A percentile compares a stretch with the other conserved stretches of the same genome.
Evolutionary conservation across 1,140 invertebrate genomes (phyloP).

Genomic region (Drosophila melanogaster): DNA sequence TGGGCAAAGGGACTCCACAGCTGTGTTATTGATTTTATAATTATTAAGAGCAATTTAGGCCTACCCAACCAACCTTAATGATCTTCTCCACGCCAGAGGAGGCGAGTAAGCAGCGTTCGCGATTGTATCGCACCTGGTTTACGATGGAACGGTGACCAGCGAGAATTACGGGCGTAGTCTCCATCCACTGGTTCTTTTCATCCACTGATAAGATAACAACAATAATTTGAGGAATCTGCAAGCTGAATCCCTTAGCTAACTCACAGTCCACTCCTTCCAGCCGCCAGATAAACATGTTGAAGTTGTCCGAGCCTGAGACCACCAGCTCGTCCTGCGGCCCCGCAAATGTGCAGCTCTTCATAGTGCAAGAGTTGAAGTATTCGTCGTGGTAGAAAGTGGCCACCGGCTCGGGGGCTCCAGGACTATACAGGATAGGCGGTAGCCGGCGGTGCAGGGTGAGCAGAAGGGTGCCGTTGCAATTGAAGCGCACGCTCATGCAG

Average conservation of each 20-base stretch:
- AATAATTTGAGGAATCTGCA: background rate
- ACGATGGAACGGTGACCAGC: slow-evolving; percentile 97
- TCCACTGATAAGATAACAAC: slow-evolving; percentile 58
- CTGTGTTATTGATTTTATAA: slow-evolving; percentile 79
- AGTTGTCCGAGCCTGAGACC: slow-evolving; percentile 96
- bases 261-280: slow-evolving; percentile 87
- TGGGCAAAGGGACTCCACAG: slow-evolving; percentile 92
- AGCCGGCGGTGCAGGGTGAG: slow-evolving; percentile 93
- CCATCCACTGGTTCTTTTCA: slow-evolving; percentile 86
- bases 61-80: slow-evolving; percentile 88
- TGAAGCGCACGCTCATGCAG: slow-evolving; percentile 96
- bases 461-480: slow-evolving; percentile 90
- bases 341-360: slow-evolving; percentile 98
- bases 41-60: too few species aligned
- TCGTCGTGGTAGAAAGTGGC: slow-evolving; percentile 95
- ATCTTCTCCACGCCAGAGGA: slow-evolving; percentile 98
- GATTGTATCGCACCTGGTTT: slow-evolving; percentile 97
- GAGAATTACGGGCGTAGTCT: slow-evolving; percentile 92
- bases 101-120: slow-evolving; percentile 92
- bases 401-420: slow-evolving; percentile 88
- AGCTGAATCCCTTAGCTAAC: slow-evolving; percentile 21
- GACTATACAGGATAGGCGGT: slow-evolving; percentile 92
- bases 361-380: slow-evolving; percentile 98
- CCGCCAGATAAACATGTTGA: slow-evolving; percentile 97
- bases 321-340: slow-evolving; percentile 95